These are phyloP conservation scores for Danio tinwini DNA, from an alignment of 2,797 vertebrate species.

Conservation along the genomic window DNA sequence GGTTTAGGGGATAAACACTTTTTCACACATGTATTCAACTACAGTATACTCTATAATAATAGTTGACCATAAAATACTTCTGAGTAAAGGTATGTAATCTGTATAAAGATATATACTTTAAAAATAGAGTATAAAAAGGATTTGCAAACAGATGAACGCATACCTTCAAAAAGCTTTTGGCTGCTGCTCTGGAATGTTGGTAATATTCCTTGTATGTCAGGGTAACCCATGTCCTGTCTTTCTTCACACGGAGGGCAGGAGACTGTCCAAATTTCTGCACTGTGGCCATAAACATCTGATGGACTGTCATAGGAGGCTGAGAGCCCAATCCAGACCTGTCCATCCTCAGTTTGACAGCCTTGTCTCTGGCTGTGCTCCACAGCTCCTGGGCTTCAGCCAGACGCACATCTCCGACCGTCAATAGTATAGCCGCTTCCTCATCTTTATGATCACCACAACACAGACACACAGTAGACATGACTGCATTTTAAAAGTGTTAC, in stretches of 20 bases:
- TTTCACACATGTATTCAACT: too few species aligned
- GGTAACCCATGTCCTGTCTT: conserved; percentile 66
- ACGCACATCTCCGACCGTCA: conserved; percentile 4
- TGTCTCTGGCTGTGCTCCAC: conserved; percentile 71
- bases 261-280: conserved; percentile 66
- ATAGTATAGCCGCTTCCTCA: background rate
- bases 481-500: background rate
- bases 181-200: conserved; percentile 74
- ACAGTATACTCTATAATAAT: too few species aligned
- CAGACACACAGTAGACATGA: conserved; percentile 57
- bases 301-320: conserved; percentile 72
- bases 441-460: conserved; percentile 52
- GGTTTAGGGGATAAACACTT: too few species aligned
- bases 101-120: background rate
- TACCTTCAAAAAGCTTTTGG: conserved; percentile 84
- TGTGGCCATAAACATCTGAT: conserved; percentile 77
- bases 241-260: conserved; percentile 72
- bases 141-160: background rate
- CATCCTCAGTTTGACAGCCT: conserved; percentile 76
- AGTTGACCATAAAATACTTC: too few species aligned
- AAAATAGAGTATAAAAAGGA: background rate
- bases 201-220: conserved; percentile 78
- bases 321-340: conserved; percentile 69
- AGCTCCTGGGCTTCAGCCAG: conserved; percentile 70
- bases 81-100: background rate